phyloP scores from a whole-genome alignment of 1,140 invertebrate genomes.

The Drosophila leontia region DNA sequence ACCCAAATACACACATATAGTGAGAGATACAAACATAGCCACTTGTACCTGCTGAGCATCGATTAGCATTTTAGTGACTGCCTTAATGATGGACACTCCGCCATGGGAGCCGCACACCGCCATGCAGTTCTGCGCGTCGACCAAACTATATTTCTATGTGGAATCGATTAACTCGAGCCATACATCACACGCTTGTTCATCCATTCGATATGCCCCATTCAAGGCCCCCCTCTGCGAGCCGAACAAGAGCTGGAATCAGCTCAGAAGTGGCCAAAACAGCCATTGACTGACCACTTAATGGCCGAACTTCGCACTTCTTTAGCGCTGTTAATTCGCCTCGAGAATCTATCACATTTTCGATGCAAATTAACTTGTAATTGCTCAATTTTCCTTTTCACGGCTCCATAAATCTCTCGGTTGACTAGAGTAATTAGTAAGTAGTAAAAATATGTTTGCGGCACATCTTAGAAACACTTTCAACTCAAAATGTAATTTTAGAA shows the following conservation, averaged over 20 bases:
- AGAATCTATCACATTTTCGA: slow-evolving; percentile 18
- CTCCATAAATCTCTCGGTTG: slow-evolving; percentile 10
- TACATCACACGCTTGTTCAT: slow-evolving; percentile 59
- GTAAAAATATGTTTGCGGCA: not conserved
- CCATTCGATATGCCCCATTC: slow-evolving; percentile 51
- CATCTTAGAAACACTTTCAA: not conserved
- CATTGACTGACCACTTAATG: slow-evolving; percentile 41
- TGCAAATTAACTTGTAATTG: slow-evolving; percentile 32
- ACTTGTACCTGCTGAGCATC: slow-evolving; percentile 55
- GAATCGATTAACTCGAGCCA: slow-evolving; percentile 53
- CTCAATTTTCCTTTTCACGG: slow-evolving; percentile 28
- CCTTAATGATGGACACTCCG: slow-evolving; percentile 63
- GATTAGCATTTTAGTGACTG: slow-evolving; percentile 73
- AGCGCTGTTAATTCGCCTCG: slow-evolving; percentile 22
- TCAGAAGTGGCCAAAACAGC: slow-evolving; percentile 28
- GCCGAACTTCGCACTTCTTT: slow-evolving; percentile 40
- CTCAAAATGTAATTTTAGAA: not conserved
- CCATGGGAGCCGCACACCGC: slow-evolving; percentile 40
- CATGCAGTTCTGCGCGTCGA: slow-evolving; percentile 52
- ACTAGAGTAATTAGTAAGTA: not conserved
- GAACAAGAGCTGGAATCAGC: slow-evolving; percentile 29
- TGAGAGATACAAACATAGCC: slow-evolving; percentile 19
- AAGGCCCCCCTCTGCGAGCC: slow-evolving; percentile 38
- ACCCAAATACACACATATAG: slow-evolving; percentile 20
- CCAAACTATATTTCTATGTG: slow-evolving; percentile 60